Percentiles rank a stretch among this genome's conserved stretches.
These are phyloP conservation scores for Oryctes rhinoceros DNA, from an alignment of 1,140 invertebrate genomes.

Conservation along the genomic window DNA sequence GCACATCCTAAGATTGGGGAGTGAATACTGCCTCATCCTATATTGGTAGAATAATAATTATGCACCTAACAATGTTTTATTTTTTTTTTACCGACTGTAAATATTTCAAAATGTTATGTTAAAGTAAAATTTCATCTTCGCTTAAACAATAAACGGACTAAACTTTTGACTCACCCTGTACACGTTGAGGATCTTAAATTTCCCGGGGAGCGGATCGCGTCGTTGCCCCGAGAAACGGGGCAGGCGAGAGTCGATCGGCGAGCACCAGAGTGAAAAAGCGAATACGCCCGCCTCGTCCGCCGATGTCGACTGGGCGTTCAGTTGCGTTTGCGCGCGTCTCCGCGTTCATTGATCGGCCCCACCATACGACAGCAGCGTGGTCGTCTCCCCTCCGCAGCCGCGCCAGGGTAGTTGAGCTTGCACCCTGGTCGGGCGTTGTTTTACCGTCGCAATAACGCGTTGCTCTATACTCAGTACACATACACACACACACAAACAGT, in stretches of 20 bases:
- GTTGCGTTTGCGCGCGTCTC: slow-evolving; percentile 46
- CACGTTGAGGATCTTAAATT: not conserved
- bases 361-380: slow-evolving; percentile 35
- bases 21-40: no score
- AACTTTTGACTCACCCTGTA: not conserved
- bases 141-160: no score
- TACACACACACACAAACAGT: no score
- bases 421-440: slow-evolving; percentile 54
- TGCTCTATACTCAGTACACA: not conserved
- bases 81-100: no score
- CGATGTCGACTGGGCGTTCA: not conserved
- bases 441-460: slow-evolving; percentile 19
- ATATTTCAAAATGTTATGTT: no score
- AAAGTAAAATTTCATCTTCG: no score
- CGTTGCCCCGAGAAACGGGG: not conserved
- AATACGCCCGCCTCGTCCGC: not conserved
- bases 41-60: no score
- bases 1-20: no score
- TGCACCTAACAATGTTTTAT: no score
- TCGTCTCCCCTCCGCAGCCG: slow-evolving; percentile 46
- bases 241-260: not conserved
- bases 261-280: not conserved
- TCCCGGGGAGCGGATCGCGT: not conserved
- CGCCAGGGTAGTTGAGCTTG: slow-evolving; percentile 55
- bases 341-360: slow-evolving; percentile 51